Base-by-base conservation (phyloP, 2,113 vertebrate species). In the Myiagra hebetior region DNA sequence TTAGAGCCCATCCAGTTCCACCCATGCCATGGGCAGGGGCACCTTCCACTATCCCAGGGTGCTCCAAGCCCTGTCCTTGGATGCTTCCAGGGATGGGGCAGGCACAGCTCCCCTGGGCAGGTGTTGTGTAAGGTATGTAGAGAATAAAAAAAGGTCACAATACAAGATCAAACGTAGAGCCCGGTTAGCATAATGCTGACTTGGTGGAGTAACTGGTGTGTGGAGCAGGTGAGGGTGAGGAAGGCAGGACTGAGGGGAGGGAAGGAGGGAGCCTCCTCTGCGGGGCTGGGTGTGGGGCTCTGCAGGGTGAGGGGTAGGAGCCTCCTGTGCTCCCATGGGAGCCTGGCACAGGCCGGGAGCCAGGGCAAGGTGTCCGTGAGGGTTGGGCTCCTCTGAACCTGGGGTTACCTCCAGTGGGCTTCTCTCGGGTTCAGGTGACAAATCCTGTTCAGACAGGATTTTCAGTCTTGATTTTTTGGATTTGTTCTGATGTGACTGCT, bases 1-100 rank as follows among this genome's bases (percentile, higher is more conserved):
- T 6, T 8, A 26, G 9, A 79, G 8, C 3, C 1, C 55, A 5
- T 0, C 17, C 7, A 2, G 9, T 33, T 0, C 41, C 22, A n/a
- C 8, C 14, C 23, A 20, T 19, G 53, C 50, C 50, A 2, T 1
- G 16, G 30, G 27, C 67, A 69, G 60, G 41, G 46, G 60, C 63
- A 21, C 1, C 47, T 65, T 0, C 5, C 55, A 7, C 55, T 5
- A 15, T 3, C 9, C 13, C 80, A 70, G 72, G 27, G 0, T 26
- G 14, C 35, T 63, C 63, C 15, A 1, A 64, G 24, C 35, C 50
- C 44, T 17, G 2, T 27, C 64, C 77, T 42, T 1, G 57, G 57
- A 2, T 27, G 9, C 56, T 67, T 0, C 47, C 68, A 67, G 50
- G 33, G 67, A 44, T 46, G 62, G 50, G 30, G 33, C 76, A 47